A percentile compares a stretch with the other conserved stretches of the same genome.
These are phyloP conservation scores for Melozone crissalis DNA, from an alignment of 2,113 vertebrate species.

Conservation along the genomic window DNA sequence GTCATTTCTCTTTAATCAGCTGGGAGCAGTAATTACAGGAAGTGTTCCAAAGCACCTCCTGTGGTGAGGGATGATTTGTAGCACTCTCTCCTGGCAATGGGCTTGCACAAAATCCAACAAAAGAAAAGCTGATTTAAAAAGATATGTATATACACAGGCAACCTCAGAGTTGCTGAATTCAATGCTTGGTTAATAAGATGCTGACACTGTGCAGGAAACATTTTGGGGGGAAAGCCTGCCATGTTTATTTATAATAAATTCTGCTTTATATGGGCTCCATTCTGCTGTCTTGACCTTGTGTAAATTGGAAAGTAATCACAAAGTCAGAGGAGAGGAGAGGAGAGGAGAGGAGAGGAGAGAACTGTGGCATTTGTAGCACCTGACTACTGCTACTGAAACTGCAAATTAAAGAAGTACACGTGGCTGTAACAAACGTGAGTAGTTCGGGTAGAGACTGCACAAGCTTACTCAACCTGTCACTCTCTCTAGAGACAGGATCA, in stretches of 20 bases:
- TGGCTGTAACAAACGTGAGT: neutral
- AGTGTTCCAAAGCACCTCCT: neutral
- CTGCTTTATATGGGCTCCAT: neutral
- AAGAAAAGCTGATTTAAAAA: neutral
- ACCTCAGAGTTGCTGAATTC: neutral
- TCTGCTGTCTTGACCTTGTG: neutral
- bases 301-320: neutral
- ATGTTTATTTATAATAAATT: neutral
- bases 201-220: neutral
- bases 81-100: neutral
- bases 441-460: fast-evolving
- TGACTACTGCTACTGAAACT: neutral
- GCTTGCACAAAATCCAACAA: neutral
- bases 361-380: neutral
- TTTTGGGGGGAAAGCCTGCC: fast-evolving
- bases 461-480: neutral
- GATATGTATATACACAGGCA: neutral
- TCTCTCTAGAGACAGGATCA: neutral
- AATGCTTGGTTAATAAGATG: neutral
- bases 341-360: too few relatives aligned
- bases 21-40: neutral
- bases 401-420: neutral
- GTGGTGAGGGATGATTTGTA: neutral
- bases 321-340: neutral
- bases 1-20: neutral